These are phyloP conservation scores for Diadema setosum DNA, from an alignment of 35 echinoderm and acorn worm species.

Conservation along the genomic window DNA sequence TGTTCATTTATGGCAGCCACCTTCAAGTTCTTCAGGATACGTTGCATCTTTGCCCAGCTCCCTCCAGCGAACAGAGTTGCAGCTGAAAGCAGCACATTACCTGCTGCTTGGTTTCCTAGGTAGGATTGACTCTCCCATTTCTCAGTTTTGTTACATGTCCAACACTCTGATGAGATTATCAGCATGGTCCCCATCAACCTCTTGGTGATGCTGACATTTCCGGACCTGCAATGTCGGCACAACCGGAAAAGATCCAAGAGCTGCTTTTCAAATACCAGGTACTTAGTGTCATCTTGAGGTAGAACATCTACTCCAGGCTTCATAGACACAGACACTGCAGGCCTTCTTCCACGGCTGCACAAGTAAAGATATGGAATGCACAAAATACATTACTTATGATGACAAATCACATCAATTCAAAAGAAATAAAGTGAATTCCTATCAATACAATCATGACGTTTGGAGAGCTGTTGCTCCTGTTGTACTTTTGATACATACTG, in stretches of 20 bases:
- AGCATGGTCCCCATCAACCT: not conserved
- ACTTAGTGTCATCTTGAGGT: not conserved
- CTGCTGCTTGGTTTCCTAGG: conserved; percentile 12
- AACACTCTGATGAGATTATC: not conserved
- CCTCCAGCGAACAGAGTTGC: conserved; percentile 36
- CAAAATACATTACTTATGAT: not conserved
- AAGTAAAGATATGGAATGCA: not conserved
- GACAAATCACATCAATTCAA: not conserved
- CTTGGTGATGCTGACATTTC: not conserved
- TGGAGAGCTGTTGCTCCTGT: too few species aligned
- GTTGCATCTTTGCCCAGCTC: conserved; percentile 26
- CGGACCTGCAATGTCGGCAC: not conserved
- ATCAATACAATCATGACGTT: not conserved
- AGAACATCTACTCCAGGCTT: not conserved
- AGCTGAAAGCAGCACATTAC: conserved; percentile 25
- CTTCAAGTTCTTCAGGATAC: conserved; percentile 8
- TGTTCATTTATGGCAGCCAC: not conserved
- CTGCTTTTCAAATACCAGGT: not conserved
- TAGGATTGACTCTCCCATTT: conserved; percentile 39
- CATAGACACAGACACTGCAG: not conserved
- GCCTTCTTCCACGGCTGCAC: not conserved
- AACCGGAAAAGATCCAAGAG: not conserved
- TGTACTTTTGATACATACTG: too few species aligned
- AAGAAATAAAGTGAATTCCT: not conserved
- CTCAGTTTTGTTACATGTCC: not conserved